Evolutionary conservation across 2,797 vertebrate genomes (phyloP).

Genomic region (Sebastes jordani): DNA sequence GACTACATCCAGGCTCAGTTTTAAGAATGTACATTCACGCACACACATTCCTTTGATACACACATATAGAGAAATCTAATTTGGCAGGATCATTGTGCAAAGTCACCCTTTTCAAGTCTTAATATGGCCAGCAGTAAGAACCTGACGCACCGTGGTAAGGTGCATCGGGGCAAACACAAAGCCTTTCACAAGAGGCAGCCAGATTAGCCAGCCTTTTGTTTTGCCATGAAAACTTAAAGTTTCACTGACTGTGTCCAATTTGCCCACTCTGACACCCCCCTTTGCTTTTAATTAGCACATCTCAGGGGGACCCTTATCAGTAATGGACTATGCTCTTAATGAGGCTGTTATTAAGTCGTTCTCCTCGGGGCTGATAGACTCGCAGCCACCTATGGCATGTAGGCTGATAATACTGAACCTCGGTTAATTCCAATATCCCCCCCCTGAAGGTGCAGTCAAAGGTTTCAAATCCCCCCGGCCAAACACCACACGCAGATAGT

Average conservation of each 20-base stretch:
- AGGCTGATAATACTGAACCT: slow-evolving; percentile 69
- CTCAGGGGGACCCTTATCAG: slow-evolving; percentile 76
- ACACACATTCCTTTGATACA: background rate
- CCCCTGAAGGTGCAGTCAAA: slow-evolving; percentile 33
- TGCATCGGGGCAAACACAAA: slow-evolving; percentile 39
- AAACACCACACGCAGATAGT: slow-evolving; percentile 6
- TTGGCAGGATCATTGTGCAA: slow-evolving; percentile 37
- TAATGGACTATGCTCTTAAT: slow-evolving; percentile 76
- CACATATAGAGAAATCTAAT: slow-evolving; percentile 16
- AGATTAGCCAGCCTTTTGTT: slow-evolving; percentile 62
- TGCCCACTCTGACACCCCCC: slow-evolving; percentile 49
- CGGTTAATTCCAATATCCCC: slow-evolving; percentile 54
- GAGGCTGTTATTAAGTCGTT: slow-evolving; percentile 80
- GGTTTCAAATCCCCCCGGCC: slow-evolving; percentile 26
- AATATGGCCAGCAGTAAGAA: slow-evolving; percentile 30
- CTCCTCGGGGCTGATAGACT: slow-evolving; percentile 66
- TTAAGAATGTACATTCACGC: background rate
- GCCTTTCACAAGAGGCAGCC: slow-evolving; percentile 15
- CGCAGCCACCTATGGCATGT: slow-evolving; percentile 67
- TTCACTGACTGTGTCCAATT: slow-evolving; percentile 63
- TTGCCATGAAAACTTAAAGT: slow-evolving; percentile 56
- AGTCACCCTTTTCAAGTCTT: slow-evolving; percentile 32
- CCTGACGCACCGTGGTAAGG: slow-evolving; percentile 16
- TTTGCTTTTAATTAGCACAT: slow-evolving; percentile 78
- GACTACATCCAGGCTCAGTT: background rate